These are phyloP conservation scores for Heteropelma amictum DNA, from an alignment of 2,888 invertebrate genomes.

Conservation along the genomic window DNA sequence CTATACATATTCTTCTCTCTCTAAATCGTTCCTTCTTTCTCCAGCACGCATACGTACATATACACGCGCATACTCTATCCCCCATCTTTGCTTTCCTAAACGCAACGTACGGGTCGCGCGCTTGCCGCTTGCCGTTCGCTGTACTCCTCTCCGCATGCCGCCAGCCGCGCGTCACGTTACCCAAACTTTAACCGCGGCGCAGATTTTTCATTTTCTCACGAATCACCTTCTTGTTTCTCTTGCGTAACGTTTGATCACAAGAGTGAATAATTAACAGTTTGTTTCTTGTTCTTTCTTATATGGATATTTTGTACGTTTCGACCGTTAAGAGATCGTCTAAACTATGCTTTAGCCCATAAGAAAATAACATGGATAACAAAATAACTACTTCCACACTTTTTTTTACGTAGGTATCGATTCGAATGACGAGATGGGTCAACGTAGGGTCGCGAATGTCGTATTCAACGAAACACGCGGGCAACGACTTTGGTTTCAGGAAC, in stretches of 20 bases:
- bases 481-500: too few relatives aligned
- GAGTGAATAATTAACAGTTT: background rate
- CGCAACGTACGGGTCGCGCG: constrained; percentile 30
- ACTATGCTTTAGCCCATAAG: too few relatives aligned
- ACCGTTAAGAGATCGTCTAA: too few relatives aligned
- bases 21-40: constrained; percentile 36
- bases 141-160: too few relatives aligned
- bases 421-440: too few relatives aligned
- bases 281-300: background rate
- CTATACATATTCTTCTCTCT: constrained; percentile 27
- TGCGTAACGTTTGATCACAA: background rate
- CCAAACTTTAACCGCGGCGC: constrained; percentile 16
- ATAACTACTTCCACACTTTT: too few relatives aligned
- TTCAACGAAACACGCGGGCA: too few relatives aligned
- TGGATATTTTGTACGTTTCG: too few relatives aligned
- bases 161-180: background rate
- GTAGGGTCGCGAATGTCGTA: too few relatives aligned
- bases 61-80: constrained; percentile 10
- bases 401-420: too few relatives aligned
- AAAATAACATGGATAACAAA: too few relatives aligned
- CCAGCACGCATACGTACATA: constrained; percentile 3
- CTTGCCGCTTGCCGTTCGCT: background rate
- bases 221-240: background rate
- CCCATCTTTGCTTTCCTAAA: constrained; percentile 14
- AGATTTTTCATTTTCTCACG: constrained; percentile 46